Evolutionary conservation across 2,113 vertebrate species (phyloP).

Genomic region (Ploceus nigricollis): DNA sequence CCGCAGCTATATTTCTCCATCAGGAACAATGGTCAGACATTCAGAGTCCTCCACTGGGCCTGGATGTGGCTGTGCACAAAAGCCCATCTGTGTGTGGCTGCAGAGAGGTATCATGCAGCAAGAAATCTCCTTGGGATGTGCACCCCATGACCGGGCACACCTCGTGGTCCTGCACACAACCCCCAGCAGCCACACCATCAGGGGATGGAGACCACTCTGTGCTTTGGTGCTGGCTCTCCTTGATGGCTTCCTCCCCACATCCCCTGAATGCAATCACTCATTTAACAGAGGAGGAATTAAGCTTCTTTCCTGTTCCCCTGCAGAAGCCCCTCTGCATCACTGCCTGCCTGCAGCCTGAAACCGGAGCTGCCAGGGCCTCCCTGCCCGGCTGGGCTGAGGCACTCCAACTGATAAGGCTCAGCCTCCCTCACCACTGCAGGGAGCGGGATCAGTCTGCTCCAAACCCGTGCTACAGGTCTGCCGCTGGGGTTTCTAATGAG

Average conservation of each 20-base stretch:
- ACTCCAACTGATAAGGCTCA: not conserved
- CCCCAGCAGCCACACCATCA: not conserved
- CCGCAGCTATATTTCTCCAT: not conserved
- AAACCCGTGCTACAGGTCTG: not conserved
- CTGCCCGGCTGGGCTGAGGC: not conserved
- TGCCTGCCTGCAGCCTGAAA: constrained; percentile 35
- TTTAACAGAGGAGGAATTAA: not conserved
- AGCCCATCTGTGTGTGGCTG: fast-evolving
- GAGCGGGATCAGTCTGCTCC: not conserved
- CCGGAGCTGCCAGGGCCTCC: constrained; percentile 37
- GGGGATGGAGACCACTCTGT: fast-evolving
- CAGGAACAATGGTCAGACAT: not conserved
- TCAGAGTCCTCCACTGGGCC: not conserved
- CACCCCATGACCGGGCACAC: not conserved
- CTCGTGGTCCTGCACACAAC: fast-evolving
- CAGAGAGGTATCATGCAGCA: not conserved
- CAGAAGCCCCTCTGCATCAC: not conserved
- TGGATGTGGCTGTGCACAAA: not conserved
- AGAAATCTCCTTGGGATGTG: not conserved
- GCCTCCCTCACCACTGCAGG: not conserved
- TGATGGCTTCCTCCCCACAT: not conserved
- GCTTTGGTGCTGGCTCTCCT: not conserved
- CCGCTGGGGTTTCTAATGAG: fast-evolving
- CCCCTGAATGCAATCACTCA: not conserved
- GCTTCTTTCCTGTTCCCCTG: not conserved